These are phyloP conservation scores for Acronicta leporina DNA, from an alignment of 2,888 invertebrate genomes.

Conservation along the genomic window DNA sequence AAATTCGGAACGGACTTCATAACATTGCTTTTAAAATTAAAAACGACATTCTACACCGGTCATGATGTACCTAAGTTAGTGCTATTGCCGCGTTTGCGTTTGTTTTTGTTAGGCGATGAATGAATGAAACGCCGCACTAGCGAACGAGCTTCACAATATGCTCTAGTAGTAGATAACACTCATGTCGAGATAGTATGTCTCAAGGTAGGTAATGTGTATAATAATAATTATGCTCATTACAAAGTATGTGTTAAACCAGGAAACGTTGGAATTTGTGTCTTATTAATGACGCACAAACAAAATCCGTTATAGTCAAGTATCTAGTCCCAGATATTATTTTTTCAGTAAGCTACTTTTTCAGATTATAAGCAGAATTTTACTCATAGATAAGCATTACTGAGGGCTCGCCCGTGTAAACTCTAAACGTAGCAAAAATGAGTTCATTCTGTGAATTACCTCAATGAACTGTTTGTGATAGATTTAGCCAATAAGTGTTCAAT, in stretches of 20 bases:
- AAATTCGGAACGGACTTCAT: conserved; percentile 51
- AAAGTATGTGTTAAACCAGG: conserved; percentile 51
- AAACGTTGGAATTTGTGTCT: conserved; percentile 53
- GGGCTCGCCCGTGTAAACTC: conserved; percentile 60
- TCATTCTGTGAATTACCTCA: conserved; percentile 86
- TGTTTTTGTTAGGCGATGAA: background rate
- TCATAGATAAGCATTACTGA: conserved; percentile 68
- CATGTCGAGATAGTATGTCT: conserved; percentile 50
- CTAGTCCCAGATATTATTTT: conserved; percentile 84
- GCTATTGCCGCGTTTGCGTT: conserved; percentile 4
- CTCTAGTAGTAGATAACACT: conserved; percentile 19
- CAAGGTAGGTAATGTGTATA: conserved; percentile 45
- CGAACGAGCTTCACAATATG: conserved; percentile 31
- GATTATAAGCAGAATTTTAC: conserved; percentile 72
- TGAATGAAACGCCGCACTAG: conserved; percentile 5
- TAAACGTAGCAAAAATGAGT: conserved; percentile 63
- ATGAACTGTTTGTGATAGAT: conserved; percentile 87
- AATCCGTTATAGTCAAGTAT: conserved; percentile 83
- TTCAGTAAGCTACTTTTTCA: conserved; percentile 73
- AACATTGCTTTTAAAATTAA: conserved; percentile 28
- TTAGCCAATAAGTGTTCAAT: conserved; percentile 89
- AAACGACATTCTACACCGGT: conserved; percentile 14
- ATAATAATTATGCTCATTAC: conserved; percentile 53
- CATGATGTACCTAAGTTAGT: background rate
- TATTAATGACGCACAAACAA: conserved; percentile 70